Percentiles rank a stretch among this genome's conserved stretches.
These are phyloP conservation scores for Seriola dumerili DNA, from an alignment of 2,113 vertebrate genomes.

Conservation along the genomic window DNA sequence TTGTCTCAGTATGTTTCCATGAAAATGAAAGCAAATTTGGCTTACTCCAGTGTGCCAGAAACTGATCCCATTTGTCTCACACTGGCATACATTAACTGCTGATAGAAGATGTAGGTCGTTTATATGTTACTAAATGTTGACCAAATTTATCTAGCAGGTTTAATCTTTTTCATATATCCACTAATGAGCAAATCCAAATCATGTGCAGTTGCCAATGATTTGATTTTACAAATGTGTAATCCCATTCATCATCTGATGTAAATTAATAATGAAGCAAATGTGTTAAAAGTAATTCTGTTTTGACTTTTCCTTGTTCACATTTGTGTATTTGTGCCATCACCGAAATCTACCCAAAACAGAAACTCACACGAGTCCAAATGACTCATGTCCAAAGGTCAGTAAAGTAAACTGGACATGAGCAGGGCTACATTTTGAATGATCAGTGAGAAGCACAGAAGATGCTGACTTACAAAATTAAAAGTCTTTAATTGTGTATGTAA, in stretches of 20 bases:
- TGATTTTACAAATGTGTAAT: background rate
- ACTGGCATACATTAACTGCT: background rate
- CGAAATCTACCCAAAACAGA: too few relatives aligned
- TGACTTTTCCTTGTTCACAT: background rate
- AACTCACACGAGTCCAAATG: background rate
- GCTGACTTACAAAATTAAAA: background rate
- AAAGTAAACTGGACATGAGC: background rate
- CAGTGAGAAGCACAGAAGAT: background rate
- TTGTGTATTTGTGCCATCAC: background rate
- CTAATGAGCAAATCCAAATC: background rate
- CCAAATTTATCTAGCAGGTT: too few relatives aligned
- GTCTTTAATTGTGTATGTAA: too few relatives aligned
- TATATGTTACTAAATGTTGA: too few relatives aligned
- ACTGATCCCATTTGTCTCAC: background rate
- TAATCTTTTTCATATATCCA: too few relatives aligned
- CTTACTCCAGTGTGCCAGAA: background rate
- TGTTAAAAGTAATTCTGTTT: too few relatives aligned
- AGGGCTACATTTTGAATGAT: background rate
- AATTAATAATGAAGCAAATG: background rate
- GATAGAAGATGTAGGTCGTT: too few relatives aligned
- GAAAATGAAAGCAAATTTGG: conserved; percentile 1
- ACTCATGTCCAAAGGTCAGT: background rate
- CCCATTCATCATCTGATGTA: background rate
- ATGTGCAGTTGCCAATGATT: background rate
- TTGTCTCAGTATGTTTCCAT: conserved; percentile 28